phyloP scores from a whole-genome alignment of 1,140 invertebrate species.

The Polyergus mexicanus region DNA sequence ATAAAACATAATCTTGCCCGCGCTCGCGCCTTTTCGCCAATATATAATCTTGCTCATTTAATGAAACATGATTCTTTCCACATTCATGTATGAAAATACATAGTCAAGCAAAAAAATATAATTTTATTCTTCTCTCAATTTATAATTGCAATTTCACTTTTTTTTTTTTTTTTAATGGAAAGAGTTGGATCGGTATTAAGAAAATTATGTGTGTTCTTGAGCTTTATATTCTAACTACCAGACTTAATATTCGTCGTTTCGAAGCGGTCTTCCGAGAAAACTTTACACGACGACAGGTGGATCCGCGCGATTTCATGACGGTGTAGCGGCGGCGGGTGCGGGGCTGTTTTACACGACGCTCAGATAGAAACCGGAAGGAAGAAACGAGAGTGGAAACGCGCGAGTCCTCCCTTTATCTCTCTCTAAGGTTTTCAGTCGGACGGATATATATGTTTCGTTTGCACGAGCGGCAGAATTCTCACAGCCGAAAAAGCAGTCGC shows the following conservation, averaged over 20 bases:
- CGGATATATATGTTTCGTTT: constrained; percentile 57
- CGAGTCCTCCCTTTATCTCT: neutral
- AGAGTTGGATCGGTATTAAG: constrained; percentile 25
- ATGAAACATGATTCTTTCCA: constrained; percentile 54
- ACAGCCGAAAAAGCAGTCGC: constrained; percentile 53
- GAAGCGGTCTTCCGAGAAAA: constrained; percentile 45
- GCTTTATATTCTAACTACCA: constrained; percentile 16
- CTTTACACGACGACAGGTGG: constrained; percentile 56
- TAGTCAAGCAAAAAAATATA: neutral
- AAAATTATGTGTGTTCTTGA: constrained; percentile 17
- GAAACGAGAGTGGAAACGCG: neutral
- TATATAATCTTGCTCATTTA: neutral
- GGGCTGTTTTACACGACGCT: constrained; percentile 46
- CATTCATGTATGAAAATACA: neutral
- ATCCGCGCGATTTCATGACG: constrained; percentile 54
- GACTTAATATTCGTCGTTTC: constrained; percentile 20
- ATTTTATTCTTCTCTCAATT: neutral
- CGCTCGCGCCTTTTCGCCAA: neutral
- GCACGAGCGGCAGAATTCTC: constrained; percentile 58
- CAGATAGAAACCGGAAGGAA: constrained; percentile 54
- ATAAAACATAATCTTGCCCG: neutral
- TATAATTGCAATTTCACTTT: constrained; percentile 12
- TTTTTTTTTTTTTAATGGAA: neutral
- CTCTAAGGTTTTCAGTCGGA: neutral
- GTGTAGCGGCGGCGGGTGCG: neutral